A percentile compares a stretch with the other conserved stretches of the same genome.
Conservation (phyloP, 2,113 vertebrate species). For the Axis porcinus region DNA sequence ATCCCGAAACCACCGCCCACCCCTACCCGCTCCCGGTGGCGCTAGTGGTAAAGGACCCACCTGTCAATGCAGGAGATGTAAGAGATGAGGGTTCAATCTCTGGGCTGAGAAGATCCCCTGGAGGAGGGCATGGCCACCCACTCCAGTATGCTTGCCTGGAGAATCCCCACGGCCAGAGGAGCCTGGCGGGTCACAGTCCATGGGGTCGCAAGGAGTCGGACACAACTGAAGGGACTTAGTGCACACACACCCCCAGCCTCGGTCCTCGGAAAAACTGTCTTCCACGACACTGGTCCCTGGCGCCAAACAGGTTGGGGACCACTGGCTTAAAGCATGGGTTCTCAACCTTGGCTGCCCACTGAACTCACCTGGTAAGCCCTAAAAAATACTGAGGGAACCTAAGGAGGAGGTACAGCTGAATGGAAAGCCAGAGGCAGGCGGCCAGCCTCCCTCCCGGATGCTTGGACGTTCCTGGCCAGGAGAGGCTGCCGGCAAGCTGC, state of each 20-base stretch:
- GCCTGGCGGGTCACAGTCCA: neutral
- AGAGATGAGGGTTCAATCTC: neutral
- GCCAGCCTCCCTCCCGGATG: neutral
- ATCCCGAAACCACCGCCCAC: neutral
- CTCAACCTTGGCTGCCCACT: neutral
- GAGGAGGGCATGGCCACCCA: neutral
- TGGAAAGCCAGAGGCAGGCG: neutral
- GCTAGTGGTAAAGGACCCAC: neutral
- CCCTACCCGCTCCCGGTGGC: accelerated
- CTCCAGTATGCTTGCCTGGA: neutral
- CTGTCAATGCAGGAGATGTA: neutral
- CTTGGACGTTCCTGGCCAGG: neutral
- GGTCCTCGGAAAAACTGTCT: neutral
- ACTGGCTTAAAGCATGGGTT: neutral
- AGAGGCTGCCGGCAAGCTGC: neutral
- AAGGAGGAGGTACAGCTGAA: neutral
- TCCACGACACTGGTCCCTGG: neutral
- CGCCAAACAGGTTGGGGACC: neutral
- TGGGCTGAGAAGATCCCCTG: neutral
- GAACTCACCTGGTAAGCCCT: neutral
- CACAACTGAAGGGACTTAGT: neutral
- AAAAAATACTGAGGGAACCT: neutral
- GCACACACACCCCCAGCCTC: neutral
- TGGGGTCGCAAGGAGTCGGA: neutral
- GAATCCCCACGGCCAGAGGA: neutral